A percentile compares a stretch with the other conserved stretches of the same genome.
These are phyloP conservation scores for Drosophila birchii DNA, from an alignment of 2,888 invertebrate genomes.

Conservation along the genomic window DNA sequence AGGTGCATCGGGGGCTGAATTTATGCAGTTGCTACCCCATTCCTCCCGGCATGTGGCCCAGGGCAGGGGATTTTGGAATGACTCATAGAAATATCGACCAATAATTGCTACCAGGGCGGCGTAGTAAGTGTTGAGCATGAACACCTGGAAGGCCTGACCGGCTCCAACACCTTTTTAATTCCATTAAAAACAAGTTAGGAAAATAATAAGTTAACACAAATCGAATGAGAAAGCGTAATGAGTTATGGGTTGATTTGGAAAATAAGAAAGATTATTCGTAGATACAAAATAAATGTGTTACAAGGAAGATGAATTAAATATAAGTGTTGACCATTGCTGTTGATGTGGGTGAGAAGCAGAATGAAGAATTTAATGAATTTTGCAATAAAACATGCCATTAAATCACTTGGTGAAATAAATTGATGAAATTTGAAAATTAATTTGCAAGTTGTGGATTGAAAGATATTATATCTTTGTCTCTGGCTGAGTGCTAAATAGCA, in stretches of 20 bases:
- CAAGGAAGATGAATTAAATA: background rate
- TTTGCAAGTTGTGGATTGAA: background rate
- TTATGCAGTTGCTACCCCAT: slow-evolving; percentile 85
- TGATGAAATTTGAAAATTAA: background rate
- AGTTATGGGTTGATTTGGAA: slow-evolving; percentile 7
- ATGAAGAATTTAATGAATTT: background rate
- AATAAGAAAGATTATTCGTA: background rate
- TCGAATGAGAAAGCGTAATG: slow-evolving; percentile 19
- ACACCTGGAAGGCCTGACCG: slow-evolving; percentile 86
- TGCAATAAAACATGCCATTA: background rate
- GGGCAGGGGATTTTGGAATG: slow-evolving; percentile 87
- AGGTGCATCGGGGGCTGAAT: slow-evolving; percentile 65
- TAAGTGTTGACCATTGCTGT: background rate
- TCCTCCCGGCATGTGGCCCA: slow-evolving; percentile 87
- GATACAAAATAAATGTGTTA: background rate
- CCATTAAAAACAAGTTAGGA: slow-evolving; percentile 12
- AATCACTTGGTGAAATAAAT: background rate
- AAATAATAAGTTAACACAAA: slow-evolving; percentile 17
- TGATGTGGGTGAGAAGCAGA: background rate
- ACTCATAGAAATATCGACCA: slow-evolving; percentile 87
- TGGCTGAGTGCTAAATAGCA: background rate
- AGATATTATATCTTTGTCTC: background rate
- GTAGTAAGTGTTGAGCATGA: slow-evolving; percentile 88
- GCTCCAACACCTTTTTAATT: slow-evolving; percentile 86
- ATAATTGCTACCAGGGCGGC: slow-evolving; percentile 86